phyloP scores from a whole-genome alignment of 2,797 vertebrate species.

The Lithobates pipiens region DNA sequence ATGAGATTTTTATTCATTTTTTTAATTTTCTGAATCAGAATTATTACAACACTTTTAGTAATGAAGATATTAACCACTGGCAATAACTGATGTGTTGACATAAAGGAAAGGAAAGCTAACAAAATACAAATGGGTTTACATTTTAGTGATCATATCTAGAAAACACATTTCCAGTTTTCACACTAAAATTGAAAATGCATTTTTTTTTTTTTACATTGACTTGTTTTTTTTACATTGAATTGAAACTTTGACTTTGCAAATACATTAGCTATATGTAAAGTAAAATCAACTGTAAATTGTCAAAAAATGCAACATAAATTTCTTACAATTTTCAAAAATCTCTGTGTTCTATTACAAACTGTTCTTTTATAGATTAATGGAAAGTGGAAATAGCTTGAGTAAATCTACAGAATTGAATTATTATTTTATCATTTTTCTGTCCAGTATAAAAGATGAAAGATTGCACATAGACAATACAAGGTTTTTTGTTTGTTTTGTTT shows the following conservation, averaged over 20 bases:
- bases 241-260: background rate
- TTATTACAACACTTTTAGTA: background rate
- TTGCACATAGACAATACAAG: too few species aligned
- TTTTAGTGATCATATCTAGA: background rate
- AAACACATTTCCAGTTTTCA: background rate
- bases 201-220: too few species aligned
- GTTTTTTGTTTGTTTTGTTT: too few species aligned
- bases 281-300: too few species aligned
- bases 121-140: background rate
- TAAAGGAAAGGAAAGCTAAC: background rate
- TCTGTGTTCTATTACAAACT: background rate
- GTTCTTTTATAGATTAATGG: background rate
- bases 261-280: background rate
- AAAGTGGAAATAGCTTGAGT: background rate
- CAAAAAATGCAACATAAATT: background rate
- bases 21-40: too few species aligned
- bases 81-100: background rate
- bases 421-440: too few species aligned
- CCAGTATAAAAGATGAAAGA: too few species aligned
- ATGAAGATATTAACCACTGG: background rate
- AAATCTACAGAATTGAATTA: too few species aligned
- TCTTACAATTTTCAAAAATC: too few species aligned
- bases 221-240: too few species aligned
- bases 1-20: too few species aligned
- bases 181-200: background rate